Base-by-base conservation (phyloP, 2,888 invertebrate species). In the Sacculina carcini region DNA sequence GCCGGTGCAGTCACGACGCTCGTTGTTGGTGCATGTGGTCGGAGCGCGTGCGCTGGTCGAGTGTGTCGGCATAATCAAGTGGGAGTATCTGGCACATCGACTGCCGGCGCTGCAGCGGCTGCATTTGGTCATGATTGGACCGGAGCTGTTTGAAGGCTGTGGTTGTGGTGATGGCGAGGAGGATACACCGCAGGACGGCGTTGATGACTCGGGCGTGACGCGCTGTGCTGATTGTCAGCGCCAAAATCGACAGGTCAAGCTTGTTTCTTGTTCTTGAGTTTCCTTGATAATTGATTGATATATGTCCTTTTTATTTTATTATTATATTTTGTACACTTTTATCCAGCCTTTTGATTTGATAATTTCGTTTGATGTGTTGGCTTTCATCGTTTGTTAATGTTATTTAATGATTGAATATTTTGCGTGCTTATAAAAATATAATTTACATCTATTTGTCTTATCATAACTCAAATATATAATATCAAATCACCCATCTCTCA, bases 41-140 rank as follows among this genome's bases (percentile, higher is more conserved):
- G 55, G 55, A 26, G 55, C 54, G 23, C 44, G 54, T 40, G 39
- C 42, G 29, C 42, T 47, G n/a, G 39, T 39, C 26, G 55, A 55
- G 32, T 39, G 52, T 9, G 34, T 51, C 3, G 54, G 51, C 14
- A 51, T 52, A 12, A 49, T 53, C 10, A 40, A 48, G 26, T 55
- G 55, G 55, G 55, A 55, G 34, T 54, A 55, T 40, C 23, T 55
- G 23, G 40, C 46, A 26, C 55, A 55, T 39, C 23, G 50, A 1
- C 38, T 55, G 47, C 55, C 55, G 16, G 14, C 14, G 2, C 47
- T 55, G 19, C 31, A 24, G 19, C 21, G 31, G 5, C 36, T 55
- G 5, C 51, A 51, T 14, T 29, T 54, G 19, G 47, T 54, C 21
- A 49, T 55, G 28, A 46, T 55, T 42, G 55, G 55, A 2, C 53